Percentiles rank a stretch among this genome's conserved stretches.
These are phyloP conservation scores for Sphecodes monilicornis DNA, from an alignment of 2,888 invertebrate genomes.

Conservation along the genomic window DNA sequence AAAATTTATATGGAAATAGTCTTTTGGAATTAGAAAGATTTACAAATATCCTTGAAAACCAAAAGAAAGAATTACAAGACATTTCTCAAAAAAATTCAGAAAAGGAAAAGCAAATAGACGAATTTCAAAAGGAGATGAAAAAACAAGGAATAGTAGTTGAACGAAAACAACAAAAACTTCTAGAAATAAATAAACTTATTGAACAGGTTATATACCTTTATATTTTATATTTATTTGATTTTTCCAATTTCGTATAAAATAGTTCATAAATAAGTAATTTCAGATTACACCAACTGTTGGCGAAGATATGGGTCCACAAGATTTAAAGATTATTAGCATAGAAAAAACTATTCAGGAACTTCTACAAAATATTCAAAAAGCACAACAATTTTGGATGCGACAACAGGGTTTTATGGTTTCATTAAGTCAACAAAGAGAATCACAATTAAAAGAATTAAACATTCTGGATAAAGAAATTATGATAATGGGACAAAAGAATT, in stretches of 20 bases:
- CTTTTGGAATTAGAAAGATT: slow-evolving; percentile 87
- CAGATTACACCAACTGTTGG: slow-evolving; percentile 77
- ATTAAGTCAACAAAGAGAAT: slow-evolving; percentile 89
- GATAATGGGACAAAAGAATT: slow-evolving; percentile 91
- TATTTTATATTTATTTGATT: slow-evolving; percentile 8
- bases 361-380: slow-evolving; percentile 87
- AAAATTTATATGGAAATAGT: slow-evolving; percentile 87
- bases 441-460: slow-evolving; percentile 89
- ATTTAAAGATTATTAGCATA: slow-evolving; percentile 88
- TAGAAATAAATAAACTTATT: slow-evolving; percentile 85
- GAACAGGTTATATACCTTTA: slow-evolving; percentile 81
- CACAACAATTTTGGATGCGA: slow-evolving; percentile 91
- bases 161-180: slow-evolving; percentile 85
- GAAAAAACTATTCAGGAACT: slow-evolving; percentile 88
- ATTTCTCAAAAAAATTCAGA: slow-evolving; percentile 79
- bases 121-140: slow-evolving; percentile 84
- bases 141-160: slow-evolving; percentile 84
- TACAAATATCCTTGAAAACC: slow-evolving; percentile 71
- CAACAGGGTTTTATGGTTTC: slow-evolving; percentile 90
- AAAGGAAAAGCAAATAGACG: slow-evolving; percentile 84
- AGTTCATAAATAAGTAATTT: slow-evolving; percentile 38
- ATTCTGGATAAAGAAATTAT: slow-evolving; percentile 89
- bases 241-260: background rate
- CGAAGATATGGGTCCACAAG: slow-evolving; percentile 85
- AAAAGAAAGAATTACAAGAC: slow-evolving; percentile 81